Conservation (phyloP, 2,113 vertebrate species). For the Micronisus gabar region DNA sequence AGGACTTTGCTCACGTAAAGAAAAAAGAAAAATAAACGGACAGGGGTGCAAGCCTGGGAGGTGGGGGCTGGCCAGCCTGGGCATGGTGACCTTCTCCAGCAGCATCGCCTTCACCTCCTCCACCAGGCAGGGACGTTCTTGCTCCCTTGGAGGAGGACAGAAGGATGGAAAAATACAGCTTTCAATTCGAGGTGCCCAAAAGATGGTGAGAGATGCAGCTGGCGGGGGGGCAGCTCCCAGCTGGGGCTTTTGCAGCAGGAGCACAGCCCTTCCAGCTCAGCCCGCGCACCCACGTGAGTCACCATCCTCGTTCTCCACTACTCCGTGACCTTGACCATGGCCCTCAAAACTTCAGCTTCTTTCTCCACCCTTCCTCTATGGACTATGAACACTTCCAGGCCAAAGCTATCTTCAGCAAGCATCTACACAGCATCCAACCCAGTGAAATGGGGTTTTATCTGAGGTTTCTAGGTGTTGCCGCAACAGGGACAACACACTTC, state of each 20-base stretch:
- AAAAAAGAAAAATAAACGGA: not conserved
- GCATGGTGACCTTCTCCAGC: not conserved
- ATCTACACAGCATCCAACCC: not conserved
- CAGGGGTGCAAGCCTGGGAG: not conserved
- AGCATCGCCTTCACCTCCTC: not conserved
- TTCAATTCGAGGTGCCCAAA: not conserved
- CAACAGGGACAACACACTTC: not conserved
- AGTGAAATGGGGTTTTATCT: not conserved
- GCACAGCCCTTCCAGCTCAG: not conserved
- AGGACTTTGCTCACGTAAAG: not conserved
- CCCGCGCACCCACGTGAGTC: not conserved
- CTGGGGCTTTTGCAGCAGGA: not conserved
- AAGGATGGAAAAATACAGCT: not conserved
- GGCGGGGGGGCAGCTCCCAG: not conserved
- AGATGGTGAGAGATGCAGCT: not conserved
- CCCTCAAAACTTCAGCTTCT: not conserved
- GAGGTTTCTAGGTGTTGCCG: not conserved
- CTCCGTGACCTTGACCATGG: not conserved
- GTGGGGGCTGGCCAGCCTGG: not conserved
- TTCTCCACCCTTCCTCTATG: conserved; percentile 25
- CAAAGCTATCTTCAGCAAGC: not conserved
- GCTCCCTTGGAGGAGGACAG: not conserved
- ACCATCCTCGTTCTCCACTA: not conserved
- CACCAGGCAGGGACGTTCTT: not conserved
- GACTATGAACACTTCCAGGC: conserved; percentile 17